A percentile compares a stretch with the other conserved stretches of the same genome.
phyloP scores from a whole-genome alignment of 2,888 invertebrate genomes.

The Congeria kusceri region DNA sequence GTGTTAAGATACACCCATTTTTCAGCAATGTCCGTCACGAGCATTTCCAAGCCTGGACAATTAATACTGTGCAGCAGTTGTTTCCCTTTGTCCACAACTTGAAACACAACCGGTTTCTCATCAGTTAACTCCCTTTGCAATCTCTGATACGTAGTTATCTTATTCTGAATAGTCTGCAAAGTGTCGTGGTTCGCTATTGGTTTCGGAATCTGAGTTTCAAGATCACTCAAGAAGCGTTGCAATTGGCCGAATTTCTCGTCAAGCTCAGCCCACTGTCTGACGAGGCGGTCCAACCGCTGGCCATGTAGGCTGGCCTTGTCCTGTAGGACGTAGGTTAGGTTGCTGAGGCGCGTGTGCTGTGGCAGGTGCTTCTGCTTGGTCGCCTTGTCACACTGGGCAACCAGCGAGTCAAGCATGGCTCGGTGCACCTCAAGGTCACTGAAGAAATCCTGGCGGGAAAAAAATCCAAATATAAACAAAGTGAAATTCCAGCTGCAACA shows the following conservation, averaged over 20 bases:
- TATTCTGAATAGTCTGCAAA: conserved; percentile 75
- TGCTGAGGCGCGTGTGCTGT: conserved; percentile 73
- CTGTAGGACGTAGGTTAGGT: conserved; percentile 78
- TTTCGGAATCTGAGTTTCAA: conserved; percentile 71
- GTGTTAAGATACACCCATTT: conserved; percentile 81
- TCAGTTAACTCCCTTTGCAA: conserved; percentile 78
- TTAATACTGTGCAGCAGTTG: conserved; percentile 80
- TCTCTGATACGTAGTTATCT: conserved; percentile 74
- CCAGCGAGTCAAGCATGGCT: conserved; percentile 81
- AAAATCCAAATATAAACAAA: no score
- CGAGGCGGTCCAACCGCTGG: conserved; percentile 79
- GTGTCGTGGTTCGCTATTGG: conserved; percentile 74
- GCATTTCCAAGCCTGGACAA: conserved; percentile 78
- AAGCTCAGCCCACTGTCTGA: conserved; percentile 79
- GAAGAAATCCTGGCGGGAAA: conserved; percentile 80
- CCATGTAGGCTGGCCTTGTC: conserved; percentile 81
- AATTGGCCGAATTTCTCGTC: conserved; percentile 72
- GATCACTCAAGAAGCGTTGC: conserved; percentile 63
- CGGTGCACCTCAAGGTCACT: conserved; percentile 82
- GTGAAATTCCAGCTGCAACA: no score
- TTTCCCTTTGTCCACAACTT: conserved; percentile 81
- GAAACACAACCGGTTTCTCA: conserved; percentile 80
- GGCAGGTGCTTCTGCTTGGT: conserved; percentile 72
- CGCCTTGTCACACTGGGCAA: conserved; percentile 76
- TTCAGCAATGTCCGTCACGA: conserved; percentile 80